Conservation (phyloP, 2,888 invertebrate species). For the Melanotus villosus region DNA sequence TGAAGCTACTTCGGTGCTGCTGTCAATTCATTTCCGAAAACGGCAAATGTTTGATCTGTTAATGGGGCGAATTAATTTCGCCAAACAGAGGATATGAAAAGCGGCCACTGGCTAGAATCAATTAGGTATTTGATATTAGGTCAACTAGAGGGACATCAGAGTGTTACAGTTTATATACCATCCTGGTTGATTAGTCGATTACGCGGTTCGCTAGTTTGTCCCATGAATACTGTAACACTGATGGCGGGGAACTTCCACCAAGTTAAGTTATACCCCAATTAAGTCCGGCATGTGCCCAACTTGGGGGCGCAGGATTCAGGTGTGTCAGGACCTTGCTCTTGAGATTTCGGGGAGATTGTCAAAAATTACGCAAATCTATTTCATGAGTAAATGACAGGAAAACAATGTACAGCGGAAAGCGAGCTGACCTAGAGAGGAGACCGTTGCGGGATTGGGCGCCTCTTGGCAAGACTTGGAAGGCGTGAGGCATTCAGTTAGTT, state of each 20-base stretch:
- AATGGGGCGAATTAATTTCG: not conserved
- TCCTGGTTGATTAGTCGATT: slow-evolving; percentile 26
- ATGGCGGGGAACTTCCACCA: not conserved
- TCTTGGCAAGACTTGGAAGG: slow-evolving; percentile 61
- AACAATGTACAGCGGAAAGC: slow-evolving; percentile 59
- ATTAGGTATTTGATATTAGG: slow-evolving; percentile 12
- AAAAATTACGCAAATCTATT: slow-evolving; percentile 49
- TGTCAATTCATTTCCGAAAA: not conserved
- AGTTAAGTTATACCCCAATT: not conserved
- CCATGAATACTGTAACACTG: not conserved
- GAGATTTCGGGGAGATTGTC: slow-evolving; percentile 46
- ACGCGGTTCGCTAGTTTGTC: slow-evolving; percentile 9
- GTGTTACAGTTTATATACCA: slow-evolving; percentile 1
- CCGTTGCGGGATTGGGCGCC: slow-evolving; percentile 60
- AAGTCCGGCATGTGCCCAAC: not conserved
- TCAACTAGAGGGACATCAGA: not conserved
- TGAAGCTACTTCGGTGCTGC: not conserved
- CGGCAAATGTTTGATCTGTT: not conserved
- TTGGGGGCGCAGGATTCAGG: slow-evolving; percentile 12
- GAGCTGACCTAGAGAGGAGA: slow-evolving; percentile 64
- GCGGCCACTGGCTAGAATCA: slow-evolving; percentile 1
- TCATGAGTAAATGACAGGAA: slow-evolving; percentile 53
- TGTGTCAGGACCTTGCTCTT: slow-evolving; percentile 47
- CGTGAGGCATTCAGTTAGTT: slow-evolving; percentile 62
- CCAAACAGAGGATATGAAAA: not conserved